Conservation (phyloP, 2,797 vertebrate genomes). For the Trematomus bernacchii region DNA sequence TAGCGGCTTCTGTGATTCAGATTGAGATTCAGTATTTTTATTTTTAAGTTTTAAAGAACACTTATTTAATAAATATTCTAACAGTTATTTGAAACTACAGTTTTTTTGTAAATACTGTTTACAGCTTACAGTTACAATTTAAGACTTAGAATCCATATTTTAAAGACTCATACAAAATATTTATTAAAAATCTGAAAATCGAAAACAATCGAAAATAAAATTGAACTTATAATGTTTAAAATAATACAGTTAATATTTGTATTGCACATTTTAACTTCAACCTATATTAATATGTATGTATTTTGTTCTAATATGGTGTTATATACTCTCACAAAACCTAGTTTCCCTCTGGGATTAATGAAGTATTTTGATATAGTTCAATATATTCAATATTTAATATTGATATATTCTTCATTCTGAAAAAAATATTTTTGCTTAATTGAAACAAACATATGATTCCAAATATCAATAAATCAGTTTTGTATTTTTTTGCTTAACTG, state of each 20-base stretch:
- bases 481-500: background rate
- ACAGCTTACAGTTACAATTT: background rate
- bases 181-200: background rate
- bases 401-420: background rate
- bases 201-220: background rate
- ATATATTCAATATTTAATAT: background rate
- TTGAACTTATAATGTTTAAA: background rate
- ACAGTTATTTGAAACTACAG: background rate
- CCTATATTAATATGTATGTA: no score
- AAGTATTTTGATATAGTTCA: background rate
- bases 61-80: background rate
- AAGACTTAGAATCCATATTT: background rate
- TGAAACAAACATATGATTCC: background rate
- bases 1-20: constrained; percentile 81
- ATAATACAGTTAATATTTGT: no score
- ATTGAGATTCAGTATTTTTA: constrained; percentile 19
- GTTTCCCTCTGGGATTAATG: background rate
- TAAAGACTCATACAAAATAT: background rate
- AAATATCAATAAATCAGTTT: background rate
- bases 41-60: constrained; percentile 21
- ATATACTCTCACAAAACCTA: no score
- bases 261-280: no score
- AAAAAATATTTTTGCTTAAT: background rate
- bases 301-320: no score
- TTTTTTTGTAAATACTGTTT: background rate